These are phyloP conservation scores for Varroa destructor DNA, from an alignment of 1,140 invertebrate genomes.

Conservation along the genomic window DNA sequence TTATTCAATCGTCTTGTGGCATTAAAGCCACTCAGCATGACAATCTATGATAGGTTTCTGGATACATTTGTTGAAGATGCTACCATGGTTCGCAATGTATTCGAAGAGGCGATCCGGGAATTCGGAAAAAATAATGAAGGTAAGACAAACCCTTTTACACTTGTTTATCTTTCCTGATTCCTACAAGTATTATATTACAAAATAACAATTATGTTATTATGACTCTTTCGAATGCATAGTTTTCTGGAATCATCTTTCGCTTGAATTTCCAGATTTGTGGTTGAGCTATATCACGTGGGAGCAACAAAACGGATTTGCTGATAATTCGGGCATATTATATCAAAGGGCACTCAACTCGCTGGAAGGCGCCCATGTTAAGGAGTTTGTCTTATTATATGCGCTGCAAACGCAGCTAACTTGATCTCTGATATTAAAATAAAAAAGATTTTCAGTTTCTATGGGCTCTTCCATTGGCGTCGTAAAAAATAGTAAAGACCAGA, in stretches of 20 bases:
- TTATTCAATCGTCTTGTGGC: background rate
- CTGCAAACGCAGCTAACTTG: background rate
- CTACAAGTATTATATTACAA: too few species aligned
- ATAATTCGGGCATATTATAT: background rate
- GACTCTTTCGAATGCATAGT: too few species aligned
- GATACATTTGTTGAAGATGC: background rate
- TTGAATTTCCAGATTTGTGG: conserved; percentile 3
- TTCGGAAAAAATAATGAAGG: conserved; percentile 13
- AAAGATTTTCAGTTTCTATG: too few species aligned
- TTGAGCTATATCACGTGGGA: conserved; percentile 18
- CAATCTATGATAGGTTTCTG: conserved; percentile 6
- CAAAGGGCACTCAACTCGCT: conserved; percentile 13
- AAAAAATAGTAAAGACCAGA: too few species aligned
- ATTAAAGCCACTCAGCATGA: background rate
- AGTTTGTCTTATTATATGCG: conserved; percentile 11
- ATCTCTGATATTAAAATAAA: too few species aligned
- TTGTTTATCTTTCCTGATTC: too few species aligned
- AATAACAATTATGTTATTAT: too few species aligned
- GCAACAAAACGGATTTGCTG: background rate
- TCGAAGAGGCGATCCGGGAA: conserved; percentile 7
- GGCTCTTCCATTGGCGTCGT: too few species aligned
- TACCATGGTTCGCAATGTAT: background rate
- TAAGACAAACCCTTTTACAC: background rate
- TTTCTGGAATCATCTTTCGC: background rate
- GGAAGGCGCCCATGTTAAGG: conserved; percentile 8